Evolutionary conservation across 2,113 vertebrate species (phyloP), one percentile per base, ranked within the genome.

Genomic region (Meles meles): DNA sequence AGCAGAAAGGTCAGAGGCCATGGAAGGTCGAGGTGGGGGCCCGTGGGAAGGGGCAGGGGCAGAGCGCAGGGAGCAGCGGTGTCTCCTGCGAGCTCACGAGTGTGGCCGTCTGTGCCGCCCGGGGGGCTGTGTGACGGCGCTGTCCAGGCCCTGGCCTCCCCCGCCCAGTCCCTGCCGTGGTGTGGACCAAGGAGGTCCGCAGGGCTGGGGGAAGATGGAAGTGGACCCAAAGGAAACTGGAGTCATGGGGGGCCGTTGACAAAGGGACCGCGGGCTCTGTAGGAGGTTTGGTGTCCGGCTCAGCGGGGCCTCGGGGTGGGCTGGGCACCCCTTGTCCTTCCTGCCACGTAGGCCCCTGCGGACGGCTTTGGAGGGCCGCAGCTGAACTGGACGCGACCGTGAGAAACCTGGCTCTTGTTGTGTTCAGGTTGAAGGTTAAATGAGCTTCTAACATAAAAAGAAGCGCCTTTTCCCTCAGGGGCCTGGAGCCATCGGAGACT

Each of bases 41-140:
- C 49, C 4, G 1, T n/a, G 6, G 13, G 31, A n/a, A n/a, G 63
- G 17, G 59, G 39, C 17, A 12, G 31, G 25, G 39, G 4, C 18
- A 21, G 34, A 69, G 34, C 7, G 8, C 1, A 0, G 67, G 34
- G 34, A n/a, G 67, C 34, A 20, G 15, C 6, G 13, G 29, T 15
- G 31, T 31, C 29, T 65, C 63, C 31, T 67, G 63, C 14, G 2
- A 34, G 67, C 67, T n/a, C 67, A 37, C 1, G 67, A 37, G 67
- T 37, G 34, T 5, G 67, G 34, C 67, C 2, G 1, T 18, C 34
- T 37, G 17, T 29, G 34, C 15, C 3, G 0, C 7, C 67, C 7
- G 34, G 65, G 7, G 3, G 34, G 1, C 3, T 0, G 1, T 20
- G 67, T 2, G 23, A 18, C 0, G 0, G 65, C 17, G 3, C n/a